Percentiles rank a stretch among this genome's conserved stretches.
Evolutionary conservation across 2,888 invertebrate genomes (phyloP).

Genomic region (Melinopterus prodromus): DNA sequence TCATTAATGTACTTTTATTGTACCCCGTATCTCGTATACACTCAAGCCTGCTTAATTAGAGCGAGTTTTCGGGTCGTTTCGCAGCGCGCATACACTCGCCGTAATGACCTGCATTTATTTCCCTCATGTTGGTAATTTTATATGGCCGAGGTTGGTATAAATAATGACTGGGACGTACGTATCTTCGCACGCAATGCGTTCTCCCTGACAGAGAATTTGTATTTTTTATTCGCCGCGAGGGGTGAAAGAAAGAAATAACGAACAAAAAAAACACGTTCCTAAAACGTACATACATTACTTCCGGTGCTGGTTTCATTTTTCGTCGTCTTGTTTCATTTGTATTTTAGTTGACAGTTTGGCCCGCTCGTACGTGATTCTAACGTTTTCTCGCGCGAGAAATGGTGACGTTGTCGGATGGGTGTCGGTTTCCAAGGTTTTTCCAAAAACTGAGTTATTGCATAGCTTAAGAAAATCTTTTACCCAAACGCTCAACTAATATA

Average conservation of each 20-base stretch:
- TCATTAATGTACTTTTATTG: slow-evolving; percentile 13
- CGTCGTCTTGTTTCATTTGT: slow-evolving; percentile 4
- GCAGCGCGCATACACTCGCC: background rate
- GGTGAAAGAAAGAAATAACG: background rate
- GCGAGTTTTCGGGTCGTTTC: background rate
- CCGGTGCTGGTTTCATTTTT: background rate
- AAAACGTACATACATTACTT: background rate
- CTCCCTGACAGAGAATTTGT: background rate
- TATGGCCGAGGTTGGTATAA: background rate
- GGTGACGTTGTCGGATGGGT: background rate
- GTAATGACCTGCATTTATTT: background rate
- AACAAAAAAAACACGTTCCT: background rate
- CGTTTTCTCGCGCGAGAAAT: background rate
- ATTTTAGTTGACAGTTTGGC: background rate
- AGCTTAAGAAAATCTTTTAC: too few relatives aligned
- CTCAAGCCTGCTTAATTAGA: background rate
- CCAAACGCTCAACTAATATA: too few relatives aligned
- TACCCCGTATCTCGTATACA: background rate
- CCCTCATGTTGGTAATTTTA: background rate
- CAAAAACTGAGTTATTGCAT: background rate
- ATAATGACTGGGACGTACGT: background rate
- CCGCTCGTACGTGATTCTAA: background rate
- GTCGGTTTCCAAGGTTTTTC: background rate
- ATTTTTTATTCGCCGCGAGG: background rate
- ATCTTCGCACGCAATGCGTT: background rate